These are phyloP conservation scores for Setophaga coronata DNA, from an alignment of 2,113 vertebrate genomes.

Conservation along the genomic window DNA sequence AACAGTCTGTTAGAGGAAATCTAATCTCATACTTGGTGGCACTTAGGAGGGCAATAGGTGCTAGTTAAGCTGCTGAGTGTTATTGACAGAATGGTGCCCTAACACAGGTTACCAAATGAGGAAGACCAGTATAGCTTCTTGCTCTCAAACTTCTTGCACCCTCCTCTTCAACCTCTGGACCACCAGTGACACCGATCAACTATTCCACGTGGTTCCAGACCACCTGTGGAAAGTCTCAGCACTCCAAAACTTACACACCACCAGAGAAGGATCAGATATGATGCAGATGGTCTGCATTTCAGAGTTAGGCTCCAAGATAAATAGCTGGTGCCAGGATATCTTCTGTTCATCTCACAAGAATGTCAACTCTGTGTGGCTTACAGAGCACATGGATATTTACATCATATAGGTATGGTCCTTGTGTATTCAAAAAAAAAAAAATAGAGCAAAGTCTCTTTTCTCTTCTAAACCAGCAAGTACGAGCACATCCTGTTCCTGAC, in stretches of 20 bases:
- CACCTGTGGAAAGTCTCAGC: not conserved
- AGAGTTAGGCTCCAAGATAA: not conserved
- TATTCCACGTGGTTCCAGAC: not conserved
- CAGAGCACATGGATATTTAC: not conserved
- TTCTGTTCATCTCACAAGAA: not conserved
- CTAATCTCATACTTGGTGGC: not conserved
- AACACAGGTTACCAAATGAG: not conserved
- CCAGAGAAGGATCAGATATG: not conserved
- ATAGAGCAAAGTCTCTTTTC: not conserved
- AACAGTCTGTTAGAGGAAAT: not conserved
- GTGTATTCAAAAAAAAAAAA: not conserved
- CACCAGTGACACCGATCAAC: not conserved
- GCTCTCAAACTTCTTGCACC: not conserved
- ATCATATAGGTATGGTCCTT: not conserved
- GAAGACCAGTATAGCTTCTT: not conserved
- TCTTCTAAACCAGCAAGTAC: not conserved
- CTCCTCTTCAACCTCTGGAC: not conserved
- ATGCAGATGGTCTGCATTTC: not conserved
- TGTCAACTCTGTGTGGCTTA: not conserved
- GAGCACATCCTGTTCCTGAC: not conserved
- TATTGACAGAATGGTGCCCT: not conserved
- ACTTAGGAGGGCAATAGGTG: not conserved
- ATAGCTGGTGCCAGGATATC: not conserved
- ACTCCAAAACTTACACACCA: not conserved
- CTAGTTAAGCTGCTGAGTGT: not conserved